Evolutionary conservation across 2,888 invertebrate genomes (phyloP), one percentile per base, ranked within the genome.

Genomic region (Lymantria dispar): DNA sequence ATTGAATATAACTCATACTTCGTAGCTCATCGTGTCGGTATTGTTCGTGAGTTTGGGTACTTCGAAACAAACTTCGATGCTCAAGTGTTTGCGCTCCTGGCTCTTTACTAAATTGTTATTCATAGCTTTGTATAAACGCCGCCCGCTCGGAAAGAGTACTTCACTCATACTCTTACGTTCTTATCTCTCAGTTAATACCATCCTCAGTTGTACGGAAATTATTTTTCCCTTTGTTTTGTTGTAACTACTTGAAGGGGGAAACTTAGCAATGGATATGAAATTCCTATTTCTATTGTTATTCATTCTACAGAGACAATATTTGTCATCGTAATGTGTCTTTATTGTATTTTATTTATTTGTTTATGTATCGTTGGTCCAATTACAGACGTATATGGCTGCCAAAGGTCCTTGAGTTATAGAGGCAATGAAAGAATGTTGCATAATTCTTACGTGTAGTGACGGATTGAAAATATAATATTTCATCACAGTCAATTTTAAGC

Each of bases 101-200:
- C 87, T 87, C 87, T 85, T 85, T 81, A 80, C 83, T 85, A 87
- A 87, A 90, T 90, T 90, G 87, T 90, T 90, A 88, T 90, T 90
- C 90, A 89, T 89, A 87, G 88, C 87, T 87, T 85, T 83, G 82
- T 87, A 84, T 85, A 87, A 87, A 82, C 85, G 83, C 72, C 74
- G 74, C 74, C 73, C 75, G 74, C 76, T 80, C 69, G 67, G 76
- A 83, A 88, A 87, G 87, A 88, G 85, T 88, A 78, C 85, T 87
- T 80, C 83, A 85, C 81, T 83, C 83, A 83, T 83, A 73, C 74
- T 61, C 65, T 62, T 59, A 64, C 56, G 75, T 73, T 77, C 78
- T 83, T 83, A 82, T 85, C 84, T 85, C 61, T 50, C 72, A 76
- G 81, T 81, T 83, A 83, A 86, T 87, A 85, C 83, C 82, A 78